Evolutionary conservation across 2,797 vertebrate genomes (phyloP).

Genomic region (Amblyraja radiata): DNA sequence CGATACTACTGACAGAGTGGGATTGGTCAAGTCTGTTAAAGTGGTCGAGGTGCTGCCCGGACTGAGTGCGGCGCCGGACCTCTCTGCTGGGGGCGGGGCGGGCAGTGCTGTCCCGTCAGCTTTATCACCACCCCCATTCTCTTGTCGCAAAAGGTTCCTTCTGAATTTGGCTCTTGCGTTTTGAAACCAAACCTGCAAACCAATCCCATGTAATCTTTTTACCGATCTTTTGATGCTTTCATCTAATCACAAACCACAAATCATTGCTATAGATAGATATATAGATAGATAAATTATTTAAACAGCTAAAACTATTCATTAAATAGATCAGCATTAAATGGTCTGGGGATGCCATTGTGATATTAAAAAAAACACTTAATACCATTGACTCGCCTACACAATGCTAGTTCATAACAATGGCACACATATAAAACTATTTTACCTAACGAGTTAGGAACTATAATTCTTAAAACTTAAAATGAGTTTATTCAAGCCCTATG

Average conservation of each 20-base stretch:
- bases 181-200: slow-evolving; percentile 99
- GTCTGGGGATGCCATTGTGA: slow-evolving; percentile 22
- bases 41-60: slow-evolving; percentile 96
- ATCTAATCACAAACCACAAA: slow-evolving; percentile 39
- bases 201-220: slow-evolving; percentile 95
- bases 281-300: slow-evolving; percentile 36
- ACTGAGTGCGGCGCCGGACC: slow-evolving; percentile 77
- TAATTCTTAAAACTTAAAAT: slow-evolving; percentile 41
- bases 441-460: background rate
- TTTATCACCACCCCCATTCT: slow-evolving; percentile 99
- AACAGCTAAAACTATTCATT: slow-evolving; percentile 35
- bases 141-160: slow-evolving; percentile 99
- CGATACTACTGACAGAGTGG: slow-evolving; percentile 96
- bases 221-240: slow-evolving; percentile 65
- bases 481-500: slow-evolving; percentile 48
- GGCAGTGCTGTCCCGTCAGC: slow-evolving; percentile 93
- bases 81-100: slow-evolving; percentile 90
- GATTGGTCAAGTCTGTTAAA: slow-evolving; percentile 99
- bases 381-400: slow-evolving; percentile 10
- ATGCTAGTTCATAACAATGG: background rate
- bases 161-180: slow-evolving; percentile 99
- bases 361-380: slow-evolving; percentile 31
- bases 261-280: slow-evolving; percentile 28
- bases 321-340: slow-evolving; percentile 16
- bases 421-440: background rate